phyloP scores from a whole-genome alignment of 1,140 invertebrate species.

The Andricus grossulariae region DNA sequence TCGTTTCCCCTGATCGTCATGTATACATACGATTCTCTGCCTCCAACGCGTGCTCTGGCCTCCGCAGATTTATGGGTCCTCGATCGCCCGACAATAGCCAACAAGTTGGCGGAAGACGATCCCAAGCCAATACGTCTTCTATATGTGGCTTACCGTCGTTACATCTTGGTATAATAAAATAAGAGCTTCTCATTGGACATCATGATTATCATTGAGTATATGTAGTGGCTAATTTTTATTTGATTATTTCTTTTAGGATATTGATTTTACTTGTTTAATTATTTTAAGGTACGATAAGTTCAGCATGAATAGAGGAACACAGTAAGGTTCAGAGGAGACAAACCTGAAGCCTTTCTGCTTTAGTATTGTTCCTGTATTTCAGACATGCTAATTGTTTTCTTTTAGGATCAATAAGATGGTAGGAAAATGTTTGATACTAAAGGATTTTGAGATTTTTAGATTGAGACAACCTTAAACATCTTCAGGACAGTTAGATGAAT shows the following conservation, averaged over 20 bases:
- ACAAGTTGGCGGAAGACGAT: constrained; percentile 74
- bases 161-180: constrained; percentile 4
- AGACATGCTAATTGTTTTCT: too few species aligned
- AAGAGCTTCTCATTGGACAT: not conserved
- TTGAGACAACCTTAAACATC: too few species aligned
- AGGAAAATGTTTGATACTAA: too few species aligned
- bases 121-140: constrained; percentile 52
- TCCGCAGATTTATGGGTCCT: constrained; percentile 69
- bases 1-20: constrained; percentile 38
- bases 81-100: constrained; percentile 72
- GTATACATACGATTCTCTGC: constrained; percentile 51
- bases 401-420: too few species aligned
- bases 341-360: too few species aligned
- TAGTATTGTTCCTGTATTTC: too few species aligned
- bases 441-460: too few species aligned
- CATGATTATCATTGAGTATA: not conserved
- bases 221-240: not conserved
- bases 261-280: too few species aligned
- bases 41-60: constrained; percentile 53
- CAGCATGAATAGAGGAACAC: too few species aligned
- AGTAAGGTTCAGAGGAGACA: too few species aligned
- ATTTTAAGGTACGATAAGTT: too few species aligned
- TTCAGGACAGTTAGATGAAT: too few species aligned
- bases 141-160: constrained; percentile 47
- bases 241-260: not conserved